Conservation (phyloP, 2,797 vertebrate species). For the Astyanax mexicanus region DNA sequence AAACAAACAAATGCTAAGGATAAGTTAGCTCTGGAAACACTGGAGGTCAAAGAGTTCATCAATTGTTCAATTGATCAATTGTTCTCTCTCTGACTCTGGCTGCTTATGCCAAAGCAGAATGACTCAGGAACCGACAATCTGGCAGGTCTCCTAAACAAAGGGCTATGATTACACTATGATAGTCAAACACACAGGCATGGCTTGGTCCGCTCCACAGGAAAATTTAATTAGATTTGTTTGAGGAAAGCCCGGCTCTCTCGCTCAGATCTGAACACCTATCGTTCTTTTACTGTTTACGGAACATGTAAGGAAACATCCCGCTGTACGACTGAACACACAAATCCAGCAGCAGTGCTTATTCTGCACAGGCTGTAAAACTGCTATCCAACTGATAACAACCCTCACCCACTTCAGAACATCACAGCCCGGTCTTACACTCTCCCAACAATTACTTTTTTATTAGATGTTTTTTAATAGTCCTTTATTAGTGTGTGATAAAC, state of each 20-base stretch:
- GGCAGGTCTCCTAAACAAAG: neutral
- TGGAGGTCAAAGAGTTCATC: no score
- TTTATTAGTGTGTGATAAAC: neutral
- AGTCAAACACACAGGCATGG: neutral
- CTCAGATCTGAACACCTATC: conserved; percentile 44
- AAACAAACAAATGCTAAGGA: no score
- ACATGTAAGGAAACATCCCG: conserved; percentile 34
- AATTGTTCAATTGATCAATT: no score
- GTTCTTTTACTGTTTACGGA: conserved; percentile 57
- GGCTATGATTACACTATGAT: neutral
- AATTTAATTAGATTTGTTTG: conserved; percentile 70
- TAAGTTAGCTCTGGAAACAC: no score
- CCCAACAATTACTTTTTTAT: neutral
- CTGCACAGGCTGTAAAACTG: neutral
- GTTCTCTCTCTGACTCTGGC: no score
- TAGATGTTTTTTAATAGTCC: neutral
- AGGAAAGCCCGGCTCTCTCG: conserved; percentile 16
- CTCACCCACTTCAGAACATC: no score
- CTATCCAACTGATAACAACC: conserved; percentile 1
- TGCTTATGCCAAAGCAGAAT: no score
- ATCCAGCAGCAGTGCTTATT: neutral
- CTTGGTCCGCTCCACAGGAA: neutral
- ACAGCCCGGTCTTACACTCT: neutral
- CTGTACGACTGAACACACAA: conserved; percentile 1
- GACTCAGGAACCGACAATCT: neutral